A percentile compares a stretch with the other conserved stretches of the same genome.
Evolutionary conservation across 2,797 vertebrate species (phyloP).

Genomic region (Vespertilio murinus): DNA sequence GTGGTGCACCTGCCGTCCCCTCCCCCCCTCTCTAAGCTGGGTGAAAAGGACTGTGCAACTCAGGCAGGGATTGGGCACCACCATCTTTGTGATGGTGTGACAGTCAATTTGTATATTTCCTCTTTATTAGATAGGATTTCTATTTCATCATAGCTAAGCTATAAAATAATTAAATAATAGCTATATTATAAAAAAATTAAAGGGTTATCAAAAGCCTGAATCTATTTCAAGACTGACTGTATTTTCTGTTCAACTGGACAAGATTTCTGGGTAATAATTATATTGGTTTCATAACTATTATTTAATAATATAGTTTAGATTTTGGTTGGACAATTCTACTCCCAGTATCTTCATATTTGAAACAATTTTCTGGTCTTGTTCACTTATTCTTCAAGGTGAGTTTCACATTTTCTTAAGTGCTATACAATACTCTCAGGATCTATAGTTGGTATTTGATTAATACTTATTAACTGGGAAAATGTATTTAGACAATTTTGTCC

Average conservation of each 20-base stretch:
- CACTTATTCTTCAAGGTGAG: neutral
- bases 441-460: neutral
- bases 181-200: neutral
- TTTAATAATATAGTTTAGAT: constrained; percentile 20
- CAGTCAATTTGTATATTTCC: no score
- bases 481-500: neutral
- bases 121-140: neutral
- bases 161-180: neutral
- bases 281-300: neutral
- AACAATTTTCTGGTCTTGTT: neutral
- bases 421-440: neutral
- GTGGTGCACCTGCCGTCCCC: no score
- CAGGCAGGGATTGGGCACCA: no score
- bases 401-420: constrained; percentile 6
- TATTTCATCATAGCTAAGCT: neutral
- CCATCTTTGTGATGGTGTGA: no score
- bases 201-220: neutral
- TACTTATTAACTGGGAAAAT: constrained; percentile 1
- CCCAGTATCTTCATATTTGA: neutral
- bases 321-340: neutral
- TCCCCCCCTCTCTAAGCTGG: no score
- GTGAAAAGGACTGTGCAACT: no score
- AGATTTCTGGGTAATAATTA: constrained; percentile 23
- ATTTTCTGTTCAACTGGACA: neutral
- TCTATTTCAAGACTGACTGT: neutral